Conservation (phyloP, 1,140 invertebrate species). For the Ooceraea biroi region DNA sequence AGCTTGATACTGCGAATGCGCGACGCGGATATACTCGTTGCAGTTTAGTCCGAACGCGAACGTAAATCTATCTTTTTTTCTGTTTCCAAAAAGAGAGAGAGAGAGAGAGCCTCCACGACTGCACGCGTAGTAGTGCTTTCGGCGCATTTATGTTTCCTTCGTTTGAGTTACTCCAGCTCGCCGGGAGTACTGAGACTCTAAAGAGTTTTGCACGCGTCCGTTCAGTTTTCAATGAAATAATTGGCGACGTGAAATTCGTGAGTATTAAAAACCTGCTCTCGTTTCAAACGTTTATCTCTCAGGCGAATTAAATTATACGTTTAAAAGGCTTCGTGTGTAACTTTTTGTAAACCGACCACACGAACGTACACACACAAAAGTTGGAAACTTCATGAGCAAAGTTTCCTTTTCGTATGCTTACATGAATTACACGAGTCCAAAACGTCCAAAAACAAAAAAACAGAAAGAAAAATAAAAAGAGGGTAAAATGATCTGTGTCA, state of each 20-base stretch:
- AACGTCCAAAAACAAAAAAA: not conserved
- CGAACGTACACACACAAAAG: slow-evolving; percentile 4
- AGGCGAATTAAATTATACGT: slow-evolving; percentile 26
- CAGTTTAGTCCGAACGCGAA: slow-evolving; percentile 52
- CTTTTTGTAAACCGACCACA: slow-evolving; percentile 9
- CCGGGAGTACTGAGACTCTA: not conserved
- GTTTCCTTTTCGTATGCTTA: slow-evolving; percentile 18
- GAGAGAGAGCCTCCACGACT: slow-evolving; percentile 4
- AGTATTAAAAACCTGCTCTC: slow-evolving; percentile 24
- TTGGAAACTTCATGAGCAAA: slow-evolving; percentile 43
- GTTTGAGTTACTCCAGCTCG: not conserved
- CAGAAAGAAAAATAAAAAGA: slow-evolving; percentile 1
- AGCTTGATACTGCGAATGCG: slow-evolving; percentile 36
- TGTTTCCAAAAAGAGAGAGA: not conserved
- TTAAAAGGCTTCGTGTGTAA: not conserved
- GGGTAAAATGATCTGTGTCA: slow-evolving; percentile 22
- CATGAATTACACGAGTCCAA: slow-evolving; percentile 5
- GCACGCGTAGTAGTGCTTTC: slow-evolving; percentile 4
- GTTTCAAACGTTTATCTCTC: slow-evolving; percentile 26
- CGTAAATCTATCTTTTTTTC: slow-evolving; percentile 36
- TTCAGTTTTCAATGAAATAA: slow-evolving; percentile 28
- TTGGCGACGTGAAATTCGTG: slow-evolving; percentile 8
- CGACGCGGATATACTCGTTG: slow-evolving; percentile 34
- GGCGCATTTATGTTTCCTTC: slow-evolving; percentile 40
- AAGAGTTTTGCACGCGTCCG: not conserved